A percentile compares a stretch with the other conserved stretches of the same genome.
phyloP scores from a whole-genome alignment of 2,113 vertebrate genomes.

The Baryphthengus martii region DNA sequence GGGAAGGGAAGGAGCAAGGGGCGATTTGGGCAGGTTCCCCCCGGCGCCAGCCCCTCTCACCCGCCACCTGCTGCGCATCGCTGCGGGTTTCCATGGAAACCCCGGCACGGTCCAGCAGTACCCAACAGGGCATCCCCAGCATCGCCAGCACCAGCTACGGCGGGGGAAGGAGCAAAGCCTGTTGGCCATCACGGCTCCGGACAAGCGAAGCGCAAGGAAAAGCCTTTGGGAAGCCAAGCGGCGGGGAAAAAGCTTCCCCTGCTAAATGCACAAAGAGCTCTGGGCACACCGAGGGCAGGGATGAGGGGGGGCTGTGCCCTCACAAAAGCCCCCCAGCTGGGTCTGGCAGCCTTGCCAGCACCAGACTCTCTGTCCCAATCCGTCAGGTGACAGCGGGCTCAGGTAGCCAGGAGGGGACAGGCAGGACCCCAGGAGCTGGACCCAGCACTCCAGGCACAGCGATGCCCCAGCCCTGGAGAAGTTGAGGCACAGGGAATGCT shows the following conservation, averaged over 20 bases:
- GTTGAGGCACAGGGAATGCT: not conserved
- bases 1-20: not conserved
- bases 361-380: no score
- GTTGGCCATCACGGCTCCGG: not conserved
- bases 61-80: not conserved
- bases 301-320: accelerated
- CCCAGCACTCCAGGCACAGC: not conserved
- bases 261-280: not conserved
- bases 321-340: accelerated
- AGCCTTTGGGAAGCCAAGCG: not conserved
- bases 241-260: not conserved
- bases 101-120: not conserved
- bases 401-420: not conserved
- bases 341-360: not conserved
- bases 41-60: not conserved
- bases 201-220: not conserved
- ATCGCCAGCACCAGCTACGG: not conserved
- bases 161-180: not conserved
- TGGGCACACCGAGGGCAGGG: no score
- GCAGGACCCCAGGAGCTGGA: not conserved
- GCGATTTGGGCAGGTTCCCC: not conserved
- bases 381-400: accelerated
- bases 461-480: not conserved
- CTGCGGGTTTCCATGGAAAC: conserved; percentile 72
- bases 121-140: conserved; percentile 50